phyloP scores from a whole-genome alignment of 1,140 invertebrate genomes.

The Schlechtendalia chinensis region DNA sequence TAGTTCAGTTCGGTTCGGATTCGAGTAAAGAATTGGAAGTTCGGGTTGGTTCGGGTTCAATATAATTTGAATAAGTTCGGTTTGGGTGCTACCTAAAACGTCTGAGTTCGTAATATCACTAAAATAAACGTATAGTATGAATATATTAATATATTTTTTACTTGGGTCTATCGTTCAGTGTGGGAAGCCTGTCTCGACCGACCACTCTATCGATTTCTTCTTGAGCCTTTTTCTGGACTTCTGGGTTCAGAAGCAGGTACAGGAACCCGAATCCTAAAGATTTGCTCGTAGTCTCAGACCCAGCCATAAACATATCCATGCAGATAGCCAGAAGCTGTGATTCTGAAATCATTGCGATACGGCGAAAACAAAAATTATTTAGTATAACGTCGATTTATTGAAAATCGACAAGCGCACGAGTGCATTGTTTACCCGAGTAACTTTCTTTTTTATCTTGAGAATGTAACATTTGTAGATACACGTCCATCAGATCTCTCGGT shows the following conservation, averaged over 20 bases:
- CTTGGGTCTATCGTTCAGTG: constrained; percentile 69
- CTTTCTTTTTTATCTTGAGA: constrained; percentile 56
- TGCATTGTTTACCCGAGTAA: constrained; percentile 56
- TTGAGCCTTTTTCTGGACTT: constrained; percentile 75
- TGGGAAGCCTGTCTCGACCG: constrained; percentile 66
- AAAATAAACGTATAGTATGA: neutral
- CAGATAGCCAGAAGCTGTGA: constrained; percentile 72
- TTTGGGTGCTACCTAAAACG: too few relatives aligned
- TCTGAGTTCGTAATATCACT: too few relatives aligned
- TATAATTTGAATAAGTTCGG: too few relatives aligned
- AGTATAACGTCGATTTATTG: neutral
- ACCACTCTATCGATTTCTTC: constrained; percentile 77
- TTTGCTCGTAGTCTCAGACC: constrained; percentile 78
- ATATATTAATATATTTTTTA: neutral
- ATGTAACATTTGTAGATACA: constrained; percentile 70
- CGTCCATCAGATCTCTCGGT: constrained; percentile 81
- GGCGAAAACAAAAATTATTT: neutral
- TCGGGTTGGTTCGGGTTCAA: too few relatives aligned
- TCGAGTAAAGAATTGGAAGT: too few relatives aligned
- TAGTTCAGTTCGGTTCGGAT: too few relatives aligned
- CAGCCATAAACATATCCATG: constrained; percentile 79
- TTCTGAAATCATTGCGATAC: constrained; percentile 58
- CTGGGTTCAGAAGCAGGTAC: constrained; percentile 72
- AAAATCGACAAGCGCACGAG: neutral
- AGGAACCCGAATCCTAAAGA: constrained; percentile 75